These are phyloP conservation scores for Campoletis sonorensis DNA, from an alignment of 1,140 invertebrate species.

Conservation along the genomic window DNA sequence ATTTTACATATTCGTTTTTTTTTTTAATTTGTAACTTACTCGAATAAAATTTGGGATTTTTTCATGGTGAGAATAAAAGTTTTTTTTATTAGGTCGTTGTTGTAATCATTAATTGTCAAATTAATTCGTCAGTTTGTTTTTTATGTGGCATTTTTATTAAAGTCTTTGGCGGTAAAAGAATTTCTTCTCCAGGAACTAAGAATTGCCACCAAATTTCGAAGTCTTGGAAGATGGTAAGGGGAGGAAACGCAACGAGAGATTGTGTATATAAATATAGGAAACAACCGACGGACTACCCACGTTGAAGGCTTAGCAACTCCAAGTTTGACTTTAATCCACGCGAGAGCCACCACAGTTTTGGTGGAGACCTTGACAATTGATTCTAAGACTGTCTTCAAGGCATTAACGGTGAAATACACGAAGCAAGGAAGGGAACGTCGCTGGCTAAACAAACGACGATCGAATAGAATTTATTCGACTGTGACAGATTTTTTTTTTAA, in stretches of 20 bases:
- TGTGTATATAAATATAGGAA: conserved; percentile 1
- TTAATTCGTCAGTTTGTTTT: no score
- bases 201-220: conserved; percentile 70
- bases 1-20: no score
- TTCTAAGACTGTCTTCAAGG: conserved; percentile 59
- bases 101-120: no score
- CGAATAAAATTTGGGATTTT: no score
- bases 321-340: conserved; percentile 76
- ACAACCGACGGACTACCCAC: conserved; percentile 20
- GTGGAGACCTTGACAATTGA: conserved; percentile 74
- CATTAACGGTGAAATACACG: not conserved
- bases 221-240: conserved; percentile 53
- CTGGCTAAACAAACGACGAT: not conserved
- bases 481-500: not conserved
- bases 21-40: no score
- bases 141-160: no score
- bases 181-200: no score
- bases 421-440: not conserved
- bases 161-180: no score
- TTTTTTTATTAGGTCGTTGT: no score
- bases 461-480: not conserved
- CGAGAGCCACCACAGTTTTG: conserved; percentile 67
- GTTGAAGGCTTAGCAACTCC: conserved; percentile 69
- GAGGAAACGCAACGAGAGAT: conserved; percentile 5
- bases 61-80: no score